phyloP scores from a whole-genome alignment of 23 tunicate species.

The Botrylloides violaceus region DNA sequence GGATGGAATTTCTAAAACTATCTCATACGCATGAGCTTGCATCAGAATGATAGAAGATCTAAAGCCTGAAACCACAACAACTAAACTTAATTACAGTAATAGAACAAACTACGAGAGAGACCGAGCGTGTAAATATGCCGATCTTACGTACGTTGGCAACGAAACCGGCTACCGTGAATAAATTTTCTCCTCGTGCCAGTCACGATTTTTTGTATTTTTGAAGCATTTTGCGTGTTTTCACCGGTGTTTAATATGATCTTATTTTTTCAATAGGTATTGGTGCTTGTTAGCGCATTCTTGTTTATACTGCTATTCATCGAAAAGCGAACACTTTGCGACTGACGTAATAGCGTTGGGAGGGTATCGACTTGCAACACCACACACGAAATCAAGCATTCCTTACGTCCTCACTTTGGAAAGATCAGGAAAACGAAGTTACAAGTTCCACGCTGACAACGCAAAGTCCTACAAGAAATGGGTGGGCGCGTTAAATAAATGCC shows the following conservation, averaged over 20 bases:
- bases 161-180: neutral
- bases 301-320: conserved; percentile 13
- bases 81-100: too few species aligned
- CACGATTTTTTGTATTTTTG: too few species aligned
- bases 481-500: neutral
- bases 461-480: conserved; percentile 8
- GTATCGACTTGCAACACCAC: neutral
- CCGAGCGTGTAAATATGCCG: too few species aligned
- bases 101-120: too few species aligned
- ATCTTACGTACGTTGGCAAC: neutral
- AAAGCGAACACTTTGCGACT: conserved; percentile 5
- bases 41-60: too few species aligned
- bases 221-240: neutral
- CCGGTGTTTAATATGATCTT: neutral
- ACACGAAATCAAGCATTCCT: neutral
- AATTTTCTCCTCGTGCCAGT: neutral
- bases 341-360: conserved; percentile 23
- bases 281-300: conserved; percentile 16
- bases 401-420: neutral
- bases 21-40: too few species aligned
- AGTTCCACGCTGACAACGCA: conserved; percentile 3
- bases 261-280: conserved; percentile 7
- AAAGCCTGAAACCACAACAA: too few species aligned
- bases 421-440: conserved; percentile 3
- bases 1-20: too few species aligned